Base-by-base conservation (phyloP, 2,888 invertebrate genomes). In the Oscheius sp. region DNA sequence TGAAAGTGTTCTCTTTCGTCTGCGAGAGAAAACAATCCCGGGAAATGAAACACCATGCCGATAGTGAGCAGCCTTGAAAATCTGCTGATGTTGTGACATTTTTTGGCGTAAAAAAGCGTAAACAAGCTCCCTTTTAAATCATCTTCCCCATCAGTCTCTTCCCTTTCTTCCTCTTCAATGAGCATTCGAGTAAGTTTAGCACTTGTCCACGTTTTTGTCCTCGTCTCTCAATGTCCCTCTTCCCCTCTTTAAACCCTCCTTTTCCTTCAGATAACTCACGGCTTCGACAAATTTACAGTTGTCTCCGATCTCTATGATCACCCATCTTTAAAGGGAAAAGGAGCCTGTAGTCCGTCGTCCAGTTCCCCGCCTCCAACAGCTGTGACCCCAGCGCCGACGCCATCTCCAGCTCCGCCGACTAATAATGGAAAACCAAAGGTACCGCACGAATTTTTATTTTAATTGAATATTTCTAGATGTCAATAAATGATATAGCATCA, bases 281-380 rank as follows among this genome's bases (percentile, higher is more conserved):
- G 81, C 6, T 81, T 77, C 68, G 81, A 81, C 59, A 81, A 81
- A 61, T 78, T 81, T 27, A 76, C 81, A 55, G 78, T 81, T 6
- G 77, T 81, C 6, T 71, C 77, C 2, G 81, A 81, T 52, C 53
- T 81, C 9, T 72, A 66, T 41, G 81, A 81, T 61, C 81, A 81
- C 53, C 81, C 81, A 7, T 77, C 78, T 1, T 74, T 81, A 35
- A 81, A 81, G 41, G 73, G 74, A 45, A 81, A 76, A 58, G 72
- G 73, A 16, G 73, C 29, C 71, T 29, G 69, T 72, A 27, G 64
- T 69, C 16, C 74, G 71, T 46, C 76, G 59, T 9, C 66, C 49
- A 75, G 71, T 52, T 73, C 79, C 5, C 73, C 76, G 3, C 76
- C 73, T 9, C 77, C 76, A 0, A 72, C 77, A 16, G 23, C 69